Evolutionary conservation across 2,888 invertebrate genomes (phyloP).

Genomic region (Cancer borealis): DNA sequence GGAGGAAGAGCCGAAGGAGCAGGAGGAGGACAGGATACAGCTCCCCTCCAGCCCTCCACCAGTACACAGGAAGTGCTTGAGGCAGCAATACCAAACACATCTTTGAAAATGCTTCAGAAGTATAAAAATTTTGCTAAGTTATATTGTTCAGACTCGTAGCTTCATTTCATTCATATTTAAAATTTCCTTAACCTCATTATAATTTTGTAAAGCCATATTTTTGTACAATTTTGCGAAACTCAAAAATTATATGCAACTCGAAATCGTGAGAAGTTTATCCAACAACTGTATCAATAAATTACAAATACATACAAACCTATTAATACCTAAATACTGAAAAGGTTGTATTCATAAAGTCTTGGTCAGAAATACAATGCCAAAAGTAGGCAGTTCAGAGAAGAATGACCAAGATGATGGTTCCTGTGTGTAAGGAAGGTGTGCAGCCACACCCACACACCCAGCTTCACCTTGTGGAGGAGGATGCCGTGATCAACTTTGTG

Average conservation of each 20-base stretch:
- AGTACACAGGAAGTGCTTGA: neutral
- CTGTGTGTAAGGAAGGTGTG: too few species aligned
- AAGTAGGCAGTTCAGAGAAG: too few species aligned
- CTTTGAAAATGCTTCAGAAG: constrained; percentile 44
- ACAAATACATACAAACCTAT: neutral
- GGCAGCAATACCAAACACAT: constrained; percentile 48
- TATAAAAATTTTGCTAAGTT: constrained; percentile 37
- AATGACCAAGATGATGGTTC: too few species aligned
- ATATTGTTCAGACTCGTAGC: constrained; percentile 50
- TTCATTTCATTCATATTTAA: neutral
- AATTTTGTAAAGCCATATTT: neutral
- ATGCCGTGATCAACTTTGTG: too few species aligned
- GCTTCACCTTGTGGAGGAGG: too few species aligned
- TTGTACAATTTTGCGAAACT: neutral
- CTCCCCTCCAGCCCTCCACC: neutral
- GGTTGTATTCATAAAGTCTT: neutral
- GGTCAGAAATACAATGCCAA: too few species aligned
- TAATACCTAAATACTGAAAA: neutral
- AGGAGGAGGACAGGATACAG: neutral
- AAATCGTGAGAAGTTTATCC: neutral
- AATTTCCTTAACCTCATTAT: neutral
- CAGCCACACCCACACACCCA: too few species aligned
- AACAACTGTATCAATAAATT: neutral
- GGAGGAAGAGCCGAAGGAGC: neutral
- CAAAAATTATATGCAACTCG: neutral